phyloP scores from a whole-genome alignment of 2,113 vertebrate genomes.

The Spermophilus dauricus region DNA sequence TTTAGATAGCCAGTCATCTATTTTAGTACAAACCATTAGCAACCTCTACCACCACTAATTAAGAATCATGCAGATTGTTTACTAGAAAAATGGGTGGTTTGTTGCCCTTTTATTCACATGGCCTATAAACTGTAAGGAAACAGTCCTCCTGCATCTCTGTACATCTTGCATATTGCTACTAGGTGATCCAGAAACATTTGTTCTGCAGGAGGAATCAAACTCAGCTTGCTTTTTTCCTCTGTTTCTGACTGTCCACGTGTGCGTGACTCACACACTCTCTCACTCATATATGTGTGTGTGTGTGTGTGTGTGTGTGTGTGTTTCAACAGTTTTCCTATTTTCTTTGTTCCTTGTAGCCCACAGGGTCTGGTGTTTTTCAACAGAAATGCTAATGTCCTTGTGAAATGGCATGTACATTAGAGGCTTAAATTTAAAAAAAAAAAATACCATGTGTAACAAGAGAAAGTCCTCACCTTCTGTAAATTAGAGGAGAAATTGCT shows the following conservation, averaged over 20 bases:
- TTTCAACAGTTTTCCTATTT: not conserved
- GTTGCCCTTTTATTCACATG: not conserved
- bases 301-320: no score
- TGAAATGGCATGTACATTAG: not conserved
- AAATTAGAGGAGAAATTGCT: slow-evolving; percentile 75
- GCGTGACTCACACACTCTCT: no score
- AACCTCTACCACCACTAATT: not conserved
- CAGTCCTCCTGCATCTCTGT: not conserved
- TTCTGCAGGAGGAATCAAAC: not conserved
- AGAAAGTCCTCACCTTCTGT: slow-evolving; percentile 70
- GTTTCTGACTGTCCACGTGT: no score
- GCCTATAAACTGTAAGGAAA: not conserved
- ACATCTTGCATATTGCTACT: not conserved
- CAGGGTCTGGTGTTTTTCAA: slow-evolving; percentile 34
- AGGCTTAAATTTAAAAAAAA: slow-evolving; percentile 21
- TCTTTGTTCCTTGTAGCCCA: not conserved
- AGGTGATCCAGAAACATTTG: slow-evolving; percentile 2
- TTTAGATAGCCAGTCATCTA: not conserved
- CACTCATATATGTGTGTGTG: no score
- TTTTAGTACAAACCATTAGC: not conserved
- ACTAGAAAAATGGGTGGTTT: not conserved
- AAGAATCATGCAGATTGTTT: slow-evolving; percentile 44
- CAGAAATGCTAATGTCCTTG: slow-evolving; percentile 15
- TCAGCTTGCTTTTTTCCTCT: not conserved
- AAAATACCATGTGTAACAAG: not conserved